phyloP scores from a whole-genome alignment of 2,888 invertebrate genomes.

The Lottia gigantea region DNA sequence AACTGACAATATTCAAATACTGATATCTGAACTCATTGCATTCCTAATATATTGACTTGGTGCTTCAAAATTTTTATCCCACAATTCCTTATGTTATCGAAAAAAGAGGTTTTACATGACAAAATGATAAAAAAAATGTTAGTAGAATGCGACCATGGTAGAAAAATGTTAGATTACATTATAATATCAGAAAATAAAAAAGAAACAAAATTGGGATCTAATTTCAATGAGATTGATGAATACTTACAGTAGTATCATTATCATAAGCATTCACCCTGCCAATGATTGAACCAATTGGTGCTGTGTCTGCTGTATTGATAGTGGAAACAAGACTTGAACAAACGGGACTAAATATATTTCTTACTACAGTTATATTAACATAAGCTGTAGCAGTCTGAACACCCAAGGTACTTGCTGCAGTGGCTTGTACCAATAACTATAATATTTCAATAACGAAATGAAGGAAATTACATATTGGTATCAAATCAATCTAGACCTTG shows the following conservation, averaged over 20 bases:
- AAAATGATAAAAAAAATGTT: too few relatives aligned
- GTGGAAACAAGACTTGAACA: background rate
- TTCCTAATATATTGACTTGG: too few relatives aligned
- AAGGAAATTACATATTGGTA: background rate
- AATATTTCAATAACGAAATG: background rate
- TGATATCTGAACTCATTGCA: too few relatives aligned
- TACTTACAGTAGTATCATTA: background rate
- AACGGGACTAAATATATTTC: slow-evolving; percentile 23
- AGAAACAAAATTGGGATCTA: too few relatives aligned
- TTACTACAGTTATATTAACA: slow-evolving; percentile 23
- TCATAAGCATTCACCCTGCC: slow-evolving; percentile 26
- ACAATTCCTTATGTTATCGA: too few relatives aligned
- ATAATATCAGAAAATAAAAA: too few relatives aligned
- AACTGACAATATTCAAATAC: too few relatives aligned
- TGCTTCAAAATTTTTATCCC: too few relatives aligned
- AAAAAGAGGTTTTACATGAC: too few relatives aligned
- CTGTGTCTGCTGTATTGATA: slow-evolving; percentile 14
- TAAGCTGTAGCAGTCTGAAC: slow-evolving; percentile 22
- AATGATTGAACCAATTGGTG: slow-evolving; percentile 13
- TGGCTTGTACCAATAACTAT: slow-evolving; percentile 14
- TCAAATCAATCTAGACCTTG: background rate
- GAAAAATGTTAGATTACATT: too few relatives aligned
- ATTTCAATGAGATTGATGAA: too few relatives aligned
- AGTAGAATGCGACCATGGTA: too few relatives aligned
- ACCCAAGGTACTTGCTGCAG: slow-evolving; percentile 22